Evolutionary conservation across 2,888 invertebrate genomes (phyloP), one percentile per base, ranked within the genome.

Genomic region (Oscheius onirici): DNA sequence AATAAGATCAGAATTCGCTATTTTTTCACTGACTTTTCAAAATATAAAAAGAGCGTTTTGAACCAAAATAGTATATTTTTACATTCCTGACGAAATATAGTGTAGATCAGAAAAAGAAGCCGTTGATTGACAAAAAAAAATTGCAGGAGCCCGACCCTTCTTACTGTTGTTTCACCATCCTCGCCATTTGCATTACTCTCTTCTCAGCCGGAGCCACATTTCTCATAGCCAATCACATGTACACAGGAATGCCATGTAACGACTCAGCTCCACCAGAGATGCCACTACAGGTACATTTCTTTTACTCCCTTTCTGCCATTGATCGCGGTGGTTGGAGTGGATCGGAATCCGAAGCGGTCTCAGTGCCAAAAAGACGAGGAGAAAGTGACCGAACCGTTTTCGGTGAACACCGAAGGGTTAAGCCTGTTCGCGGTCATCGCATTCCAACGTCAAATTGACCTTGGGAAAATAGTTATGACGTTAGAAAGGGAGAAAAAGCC

Each of bases 161-260:
- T 13, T 78, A 78, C 46, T 69, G 70, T 20, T 60, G 57, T 24
- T 52, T 78, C 1, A 78, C 78, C 3, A 17, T 73, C 22, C 61
- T 72, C 15, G 78, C 78, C 11, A 26, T 78, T 8, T 41, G 65
- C 34, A 76, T 78, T 13, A 70, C 78, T 11, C 26, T 75, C 1
- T 61, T 69, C 44, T 78, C 78, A 5, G 78, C 74, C 20, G 65
- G 54, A 2, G n/a, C 70, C 11, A 78, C 78, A 13, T 54, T 78
- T 3, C 28, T 74, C 13, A 69, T 75, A 17, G 78, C 78, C 0
- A 76, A 71, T 44, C 71, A 74, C 41, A 78, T 78, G 78, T 78
- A 78, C 46, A 74, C 75, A 1, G 78, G 76, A 51, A 71, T 69
- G 49, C 69, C 69, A 10, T 69, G 69, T 24, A 58, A 69, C 40